Conservation (phyloP, 2,797 vertebrate species). For the Anguilla pacifica region DNA sequence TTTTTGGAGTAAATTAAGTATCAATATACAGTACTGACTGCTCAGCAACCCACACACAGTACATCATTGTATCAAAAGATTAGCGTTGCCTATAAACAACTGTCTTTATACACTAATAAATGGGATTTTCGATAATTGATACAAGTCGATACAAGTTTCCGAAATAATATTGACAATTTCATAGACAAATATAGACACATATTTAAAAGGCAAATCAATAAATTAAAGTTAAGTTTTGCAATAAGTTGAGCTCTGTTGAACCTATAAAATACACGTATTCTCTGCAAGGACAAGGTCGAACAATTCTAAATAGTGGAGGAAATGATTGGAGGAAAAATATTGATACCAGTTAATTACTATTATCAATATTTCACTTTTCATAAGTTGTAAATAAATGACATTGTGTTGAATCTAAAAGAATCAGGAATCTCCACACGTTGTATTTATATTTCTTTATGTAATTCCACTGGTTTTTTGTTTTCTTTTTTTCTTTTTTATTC, state of each 20-base stretch:
- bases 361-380: background rate
- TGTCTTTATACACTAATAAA: background rate
- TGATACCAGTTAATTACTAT: background rate
- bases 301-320: background rate
- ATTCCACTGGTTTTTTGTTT: background rate
- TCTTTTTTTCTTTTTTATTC: background rate
- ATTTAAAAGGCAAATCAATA: background rate
- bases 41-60: background rate
- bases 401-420: background rate
- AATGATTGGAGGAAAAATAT: background rate
- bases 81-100: background rate
- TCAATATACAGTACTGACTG: background rate
- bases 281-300: background rate
- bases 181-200: background rate
- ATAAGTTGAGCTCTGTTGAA: background rate
- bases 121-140: background rate
- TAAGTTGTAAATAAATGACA: background rate
- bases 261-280: background rate
- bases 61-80: conserved; percentile 7
- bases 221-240: background rate
- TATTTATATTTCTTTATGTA: background rate
- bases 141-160: background rate
- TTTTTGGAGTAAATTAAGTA: background rate
- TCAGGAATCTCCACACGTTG: background rate
- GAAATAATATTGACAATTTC: background rate